phyloP scores from a whole-genome alignment of 2,888 invertebrate genomes.

The Drosophila formosana region DNA sequence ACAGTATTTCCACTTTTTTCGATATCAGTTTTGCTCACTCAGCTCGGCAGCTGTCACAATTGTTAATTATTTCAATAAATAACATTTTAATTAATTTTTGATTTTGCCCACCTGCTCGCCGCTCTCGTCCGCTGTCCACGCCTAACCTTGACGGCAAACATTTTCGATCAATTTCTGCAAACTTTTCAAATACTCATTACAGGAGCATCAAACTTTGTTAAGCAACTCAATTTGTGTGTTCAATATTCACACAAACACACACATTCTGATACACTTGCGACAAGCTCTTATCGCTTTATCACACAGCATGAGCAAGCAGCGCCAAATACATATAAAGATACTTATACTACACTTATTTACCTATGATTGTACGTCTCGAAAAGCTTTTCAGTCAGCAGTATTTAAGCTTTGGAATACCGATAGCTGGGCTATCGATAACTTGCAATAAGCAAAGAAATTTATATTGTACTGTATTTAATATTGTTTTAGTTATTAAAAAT shows the following conservation, averaged over 20 bases:
- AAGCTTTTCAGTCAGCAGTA: not conserved
- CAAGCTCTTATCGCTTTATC: conserved; percentile 1
- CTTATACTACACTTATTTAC: not conserved
- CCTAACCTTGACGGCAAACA: conserved; percentile 14
- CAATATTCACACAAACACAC: conserved; percentile 21
- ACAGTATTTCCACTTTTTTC: conserved; percentile 34
- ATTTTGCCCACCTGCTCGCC: not conserved
- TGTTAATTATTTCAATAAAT: conserved; percentile 22
- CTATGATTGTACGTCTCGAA: not conserved
- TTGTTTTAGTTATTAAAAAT: no score
- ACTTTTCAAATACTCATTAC: conserved; percentile 38
- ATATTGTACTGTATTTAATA: no score
- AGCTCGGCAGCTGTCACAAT: conserved; percentile 17
- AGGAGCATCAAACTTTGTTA: conserved; percentile 30
- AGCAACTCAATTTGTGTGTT: conserved; percentile 36
- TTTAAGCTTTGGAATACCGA: not conserved
- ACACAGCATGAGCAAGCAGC: not conserved
- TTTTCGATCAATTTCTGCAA: conserved; percentile 21
- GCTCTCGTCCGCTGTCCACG: not conserved
- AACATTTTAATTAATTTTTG: conserved; percentile 28
- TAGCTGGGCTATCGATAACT: not conserved
- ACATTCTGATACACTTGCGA: conserved; percentile 13
- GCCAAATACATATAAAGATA: not conserved
- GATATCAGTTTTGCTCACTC: not conserved
- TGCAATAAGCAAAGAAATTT: not conserved